These are phyloP conservation scores for Eubasilissa splendida DNA, from an alignment of 2,888 invertebrate species.

Conservation along the genomic window DNA sequence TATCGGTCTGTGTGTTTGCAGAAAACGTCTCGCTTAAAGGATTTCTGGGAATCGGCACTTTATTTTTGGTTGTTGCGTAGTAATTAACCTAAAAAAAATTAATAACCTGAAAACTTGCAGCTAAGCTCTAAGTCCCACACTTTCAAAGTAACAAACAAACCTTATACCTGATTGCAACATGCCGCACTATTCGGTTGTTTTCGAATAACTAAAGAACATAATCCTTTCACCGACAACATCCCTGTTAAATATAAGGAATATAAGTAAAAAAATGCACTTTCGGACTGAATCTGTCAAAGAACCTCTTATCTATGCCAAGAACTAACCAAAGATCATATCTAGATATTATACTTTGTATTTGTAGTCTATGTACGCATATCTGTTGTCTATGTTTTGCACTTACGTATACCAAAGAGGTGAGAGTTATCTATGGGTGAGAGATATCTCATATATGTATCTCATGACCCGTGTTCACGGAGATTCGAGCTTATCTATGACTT, in stretches of 20 bases:
- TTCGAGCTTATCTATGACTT: too few relatives aligned
- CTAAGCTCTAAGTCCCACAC: not conserved
- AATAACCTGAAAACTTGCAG: not conserved
- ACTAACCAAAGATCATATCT: too few relatives aligned
- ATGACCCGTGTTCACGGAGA: too few relatives aligned
- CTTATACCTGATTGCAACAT: conserved; percentile 1
- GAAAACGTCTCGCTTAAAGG: conserved; percentile 74
- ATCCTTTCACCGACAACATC: conserved; percentile 12
- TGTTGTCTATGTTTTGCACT: too few relatives aligned
- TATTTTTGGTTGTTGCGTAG: conserved; percentile 27
- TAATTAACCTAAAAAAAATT: conserved; percentile 5
- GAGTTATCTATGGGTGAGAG: too few relatives aligned
- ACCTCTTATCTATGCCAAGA: too few relatives aligned
- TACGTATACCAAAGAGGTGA: too few relatives aligned
- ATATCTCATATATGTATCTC: too few relatives aligned
- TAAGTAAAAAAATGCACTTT: not conserved
- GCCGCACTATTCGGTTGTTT: not conserved
- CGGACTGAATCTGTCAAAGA: not conserved
- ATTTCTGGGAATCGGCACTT: conserved; percentile 76
- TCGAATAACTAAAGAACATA: not conserved
- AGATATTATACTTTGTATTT: too few relatives aligned
- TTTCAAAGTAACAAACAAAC: too few relatives aligned
- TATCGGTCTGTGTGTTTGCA: conserved; percentile 76
- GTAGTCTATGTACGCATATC: too few relatives aligned
- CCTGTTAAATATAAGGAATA: not conserved